Conservation (phyloP, 2,888 invertebrate species). For the Cephus spinipes region DNA sequence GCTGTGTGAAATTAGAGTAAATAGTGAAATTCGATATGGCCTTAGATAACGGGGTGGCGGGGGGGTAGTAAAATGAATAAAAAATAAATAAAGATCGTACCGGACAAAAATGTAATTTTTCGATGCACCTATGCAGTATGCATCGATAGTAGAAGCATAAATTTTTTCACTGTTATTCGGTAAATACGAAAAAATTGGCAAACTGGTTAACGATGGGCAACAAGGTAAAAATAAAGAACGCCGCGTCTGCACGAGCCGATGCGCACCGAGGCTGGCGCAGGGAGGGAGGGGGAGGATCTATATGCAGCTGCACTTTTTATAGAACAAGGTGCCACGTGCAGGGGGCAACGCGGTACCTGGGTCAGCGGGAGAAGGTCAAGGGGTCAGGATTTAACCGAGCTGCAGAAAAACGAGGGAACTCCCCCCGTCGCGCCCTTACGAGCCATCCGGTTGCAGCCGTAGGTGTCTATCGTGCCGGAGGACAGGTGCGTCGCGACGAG, state of each 20-base stretch:
- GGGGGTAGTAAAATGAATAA: too few relatives aligned
- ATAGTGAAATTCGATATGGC: neutral
- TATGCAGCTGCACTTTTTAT: constrained; percentile 51
- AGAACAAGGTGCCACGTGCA: constrained; percentile 38
- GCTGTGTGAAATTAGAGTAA: neutral
- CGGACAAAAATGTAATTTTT: too few relatives aligned
- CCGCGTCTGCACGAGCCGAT: neutral
- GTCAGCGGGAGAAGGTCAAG: constrained; percentile 55
- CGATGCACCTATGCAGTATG: neutral
- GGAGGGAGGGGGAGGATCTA: constrained; percentile 29
- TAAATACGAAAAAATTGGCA: too few relatives aligned
- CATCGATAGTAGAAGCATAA: neutral
- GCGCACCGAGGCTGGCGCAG: neutral
- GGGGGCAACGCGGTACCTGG: constrained; percentile 41
- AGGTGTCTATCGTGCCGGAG: neutral
- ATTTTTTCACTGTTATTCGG: neutral
- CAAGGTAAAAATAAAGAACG: too few relatives aligned
- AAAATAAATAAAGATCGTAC: too few relatives aligned
- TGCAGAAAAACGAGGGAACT: neutral
- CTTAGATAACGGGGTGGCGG: too few relatives aligned
- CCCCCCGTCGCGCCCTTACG: neutral
- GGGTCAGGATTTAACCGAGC: constrained; percentile 42
- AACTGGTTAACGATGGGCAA: too few relatives aligned
- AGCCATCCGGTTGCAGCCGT: neutral
- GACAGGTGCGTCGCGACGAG: neutral